These are phyloP conservation scores for Leptatherina wallacei DNA, from an alignment of 2,797 vertebrate species.

Conservation along the genomic window DNA sequence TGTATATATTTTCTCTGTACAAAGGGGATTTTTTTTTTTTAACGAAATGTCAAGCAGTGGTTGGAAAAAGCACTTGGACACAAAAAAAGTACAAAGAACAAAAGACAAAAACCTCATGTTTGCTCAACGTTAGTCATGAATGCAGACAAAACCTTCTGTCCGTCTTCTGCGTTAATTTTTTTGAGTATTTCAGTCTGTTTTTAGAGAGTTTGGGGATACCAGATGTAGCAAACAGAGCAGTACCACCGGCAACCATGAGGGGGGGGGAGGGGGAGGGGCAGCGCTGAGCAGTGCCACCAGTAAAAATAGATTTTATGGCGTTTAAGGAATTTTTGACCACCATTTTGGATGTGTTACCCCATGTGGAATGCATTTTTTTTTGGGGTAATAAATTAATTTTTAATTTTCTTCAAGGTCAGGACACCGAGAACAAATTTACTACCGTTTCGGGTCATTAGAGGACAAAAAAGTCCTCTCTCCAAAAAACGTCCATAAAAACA, in stretches of 20 bases:
- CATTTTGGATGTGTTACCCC: too few species aligned
- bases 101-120: background rate
- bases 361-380: too few species aligned
- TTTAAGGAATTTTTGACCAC: too few species aligned
- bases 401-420: too few species aligned
- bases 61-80: constrained; percentile 12
- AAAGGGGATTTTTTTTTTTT: constrained; percentile 53
- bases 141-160: background rate
- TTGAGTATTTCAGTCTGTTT: background rate
- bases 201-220: background rate
- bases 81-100: background rate
- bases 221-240: background rate
- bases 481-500: background rate
- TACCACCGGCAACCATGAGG: background rate
- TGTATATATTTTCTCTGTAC: constrained; percentile 73
- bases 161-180: background rate
- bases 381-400: too few species aligned
- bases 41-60: constrained; percentile 31
- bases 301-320: background rate
- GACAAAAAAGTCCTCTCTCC: background rate
- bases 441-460: background rate
- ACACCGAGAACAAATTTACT: background rate
- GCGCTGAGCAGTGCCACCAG: background rate
- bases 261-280: background rate
- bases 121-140: background rate